Evolutionary conservation across 2,888 invertebrate genomes (phyloP), one percentile per base, ranked within the genome.

Genomic region (Lymantria dispar): DNA sequence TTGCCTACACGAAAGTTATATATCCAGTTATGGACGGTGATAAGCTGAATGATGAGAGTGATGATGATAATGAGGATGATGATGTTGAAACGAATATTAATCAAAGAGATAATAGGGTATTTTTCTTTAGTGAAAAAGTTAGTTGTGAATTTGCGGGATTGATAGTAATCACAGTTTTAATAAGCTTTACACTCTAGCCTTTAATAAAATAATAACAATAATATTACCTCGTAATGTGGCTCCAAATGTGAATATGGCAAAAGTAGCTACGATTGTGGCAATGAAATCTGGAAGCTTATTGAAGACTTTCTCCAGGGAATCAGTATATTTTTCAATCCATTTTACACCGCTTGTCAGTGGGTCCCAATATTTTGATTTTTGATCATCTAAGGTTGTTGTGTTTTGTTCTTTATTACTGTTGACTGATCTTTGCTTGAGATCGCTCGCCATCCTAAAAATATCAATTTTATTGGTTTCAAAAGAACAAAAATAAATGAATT

Each of bases 161-260:
- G 22, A 22, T 22, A 22, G 5, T 22, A 5, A 22, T 5, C 22
- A 22, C 5, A 22, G 22, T 22, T 5, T 22, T 22, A 22, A 5
- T 22, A 22, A 22, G 22, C 22, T 22, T 22, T 22, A 5, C 2
- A 22, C 22, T 22, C 5, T 22, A 22, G 2, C n/a, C n/a, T n/a
- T n/a, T n/a, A n/a, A 22, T 5, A 33, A 7, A 33, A 5, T 7
- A 10, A 33, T 7, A 33, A 33, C 2, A 38, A 38, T 14, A 2
- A 13, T 12, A 13, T 14, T 42, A 94, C 94, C 94, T 86, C 93
- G 91, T 38, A 94, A 82, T 0, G 93, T 93, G 9, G 94, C 87
- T 45, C 94, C 94, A 41, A 94, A 85, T 11, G 93, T 84, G 70
- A 94, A 94, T 15, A 94, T 85, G 0, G 94, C 93, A 0, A 94